phyloP scores from a whole-genome alignment of 2,888 invertebrate species.

The Hemistola chrysoprasaria region DNA sequence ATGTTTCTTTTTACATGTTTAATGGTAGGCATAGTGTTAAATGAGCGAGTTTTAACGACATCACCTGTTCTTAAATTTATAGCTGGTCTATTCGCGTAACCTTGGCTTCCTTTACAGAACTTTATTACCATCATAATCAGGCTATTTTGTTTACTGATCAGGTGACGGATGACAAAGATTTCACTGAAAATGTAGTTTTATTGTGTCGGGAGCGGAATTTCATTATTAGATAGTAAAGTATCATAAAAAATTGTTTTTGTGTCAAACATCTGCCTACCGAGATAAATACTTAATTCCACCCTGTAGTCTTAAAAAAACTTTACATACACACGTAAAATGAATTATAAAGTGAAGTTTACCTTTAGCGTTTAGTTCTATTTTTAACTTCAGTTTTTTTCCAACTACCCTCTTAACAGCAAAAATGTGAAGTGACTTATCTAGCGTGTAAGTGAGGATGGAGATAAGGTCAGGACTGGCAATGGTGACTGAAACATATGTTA shows the following conservation, averaged over 20 bases:
- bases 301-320: too few relatives aligned
- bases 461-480: constrained; percentile 20
- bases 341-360: too few relatives aligned
- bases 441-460: constrained; percentile 20
- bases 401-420: constrained; percentile 24
- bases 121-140: too few relatives aligned
- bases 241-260: background rate
- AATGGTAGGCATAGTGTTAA: too few relatives aligned
- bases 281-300: too few relatives aligned
- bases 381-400: constrained; percentile 11
- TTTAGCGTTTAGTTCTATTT: constrained; percentile 9
- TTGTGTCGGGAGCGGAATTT: constrained; percentile 19
- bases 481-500: constrained; percentile 26
- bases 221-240: background rate
- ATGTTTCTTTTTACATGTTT: too few relatives aligned
- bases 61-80: constrained; percentile 62
- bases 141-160: constrained; percentile 43
- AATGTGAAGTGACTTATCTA: constrained; percentile 30
- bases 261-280: background rate
- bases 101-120: constrained; percentile 51
- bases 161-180: constrained; percentile 42
- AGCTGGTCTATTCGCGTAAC: constrained; percentile 69
- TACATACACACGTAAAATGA: too few relatives aligned
- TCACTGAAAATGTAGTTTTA: constrained; percentile 26
- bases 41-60: constrained; percentile 62